phyloP scores from a whole-genome alignment of 2,797 vertebrate genomes.

The Xenentodon cancila region DNA sequence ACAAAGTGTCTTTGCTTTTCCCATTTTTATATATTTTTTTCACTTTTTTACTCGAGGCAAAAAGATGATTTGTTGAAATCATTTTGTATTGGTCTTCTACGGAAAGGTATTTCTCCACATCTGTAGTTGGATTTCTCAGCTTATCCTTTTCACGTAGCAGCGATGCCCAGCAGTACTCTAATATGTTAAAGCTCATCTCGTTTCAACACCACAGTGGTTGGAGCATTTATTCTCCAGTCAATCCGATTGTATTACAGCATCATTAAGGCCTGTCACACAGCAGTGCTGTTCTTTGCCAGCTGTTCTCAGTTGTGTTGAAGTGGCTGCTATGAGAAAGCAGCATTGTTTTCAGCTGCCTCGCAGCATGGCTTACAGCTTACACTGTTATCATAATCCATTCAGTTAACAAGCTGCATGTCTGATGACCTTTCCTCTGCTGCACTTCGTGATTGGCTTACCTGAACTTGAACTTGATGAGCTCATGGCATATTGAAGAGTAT shows the following conservation, averaged over 20 bases:
- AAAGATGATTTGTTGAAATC: no score
- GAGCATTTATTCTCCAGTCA: constrained; percentile 53
- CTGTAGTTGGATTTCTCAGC: constrained; percentile 15
- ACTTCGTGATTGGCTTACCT: constrained; percentile 50
- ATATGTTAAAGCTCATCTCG: constrained; percentile 32
- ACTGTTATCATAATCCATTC: constrained; percentile 52
- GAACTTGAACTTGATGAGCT: constrained; percentile 16
- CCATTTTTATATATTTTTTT: no score
- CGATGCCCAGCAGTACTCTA: not conserved
- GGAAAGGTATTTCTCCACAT: not conserved
- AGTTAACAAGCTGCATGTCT: constrained; percentile 18
- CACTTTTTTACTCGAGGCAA: no score
- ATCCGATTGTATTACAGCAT: constrained; percentile 58
- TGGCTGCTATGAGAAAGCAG: constrained; percentile 24
- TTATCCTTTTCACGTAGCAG: constrained; percentile 4
- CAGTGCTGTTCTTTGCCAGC: constrained; percentile 49
- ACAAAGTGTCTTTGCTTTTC: no score
- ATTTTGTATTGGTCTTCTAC: no score
- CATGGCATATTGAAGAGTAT: not conserved
- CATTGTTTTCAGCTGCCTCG: constrained; percentile 40
- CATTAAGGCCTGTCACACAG: constrained; percentile 60
- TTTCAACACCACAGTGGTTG: constrained; percentile 38
- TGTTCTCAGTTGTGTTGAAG: constrained; percentile 21
- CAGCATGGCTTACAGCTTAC: not conserved
- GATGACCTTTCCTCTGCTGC: constrained; percentile 8